phyloP scores from a whole-genome alignment of 1,140 invertebrate genomes.

The Oryctes rhinoceros region DNA sequence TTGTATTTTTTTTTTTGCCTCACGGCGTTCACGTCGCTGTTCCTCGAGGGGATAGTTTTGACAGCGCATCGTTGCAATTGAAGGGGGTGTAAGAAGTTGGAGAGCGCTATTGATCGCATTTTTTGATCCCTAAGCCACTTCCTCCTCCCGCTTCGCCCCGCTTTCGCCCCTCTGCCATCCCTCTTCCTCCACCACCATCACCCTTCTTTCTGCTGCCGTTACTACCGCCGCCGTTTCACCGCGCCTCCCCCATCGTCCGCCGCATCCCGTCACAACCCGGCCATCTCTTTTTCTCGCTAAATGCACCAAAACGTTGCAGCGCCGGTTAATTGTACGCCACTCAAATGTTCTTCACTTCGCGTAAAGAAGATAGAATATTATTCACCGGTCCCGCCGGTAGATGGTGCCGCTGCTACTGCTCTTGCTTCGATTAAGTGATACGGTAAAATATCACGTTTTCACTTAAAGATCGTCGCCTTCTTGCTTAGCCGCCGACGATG shows the following conservation, averaged over 20 bases:
- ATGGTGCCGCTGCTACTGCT: not conserved
- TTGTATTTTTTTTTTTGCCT: conserved; percentile 11
- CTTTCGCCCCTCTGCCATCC: conserved; percentile 37
- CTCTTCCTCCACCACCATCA: not conserved
- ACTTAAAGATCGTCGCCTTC: no score
- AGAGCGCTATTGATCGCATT: conserved; percentile 62
- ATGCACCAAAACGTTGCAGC: conserved; percentile 41
- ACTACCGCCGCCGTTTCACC: conserved; percentile 1
- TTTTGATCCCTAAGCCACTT: conserved; percentile 60
- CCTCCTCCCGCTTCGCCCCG: conserved; percentile 43
- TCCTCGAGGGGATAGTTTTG: conserved; percentile 54
- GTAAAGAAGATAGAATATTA: conserved; percentile 26
- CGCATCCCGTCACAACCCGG: conserved; percentile 11
- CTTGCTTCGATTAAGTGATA: not conserved
- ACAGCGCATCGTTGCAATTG: conserved; percentile 61
- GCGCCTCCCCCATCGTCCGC: not conserved
- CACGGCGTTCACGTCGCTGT: conserved; percentile 17
- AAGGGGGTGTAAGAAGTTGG: conserved; percentile 61
- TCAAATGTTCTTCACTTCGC: conserved; percentile 27
- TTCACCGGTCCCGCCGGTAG: not conserved
- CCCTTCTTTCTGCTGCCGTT: conserved; percentile 25
- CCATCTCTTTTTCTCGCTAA: conserved; percentile 39
- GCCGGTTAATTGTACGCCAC: conserved; percentile 36
- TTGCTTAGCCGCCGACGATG: no score
- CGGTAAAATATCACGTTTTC: not conserved